Evolutionary conservation across 2,113 vertebrate species (phyloP).

Genomic region (Myocastor coypus): DNA sequence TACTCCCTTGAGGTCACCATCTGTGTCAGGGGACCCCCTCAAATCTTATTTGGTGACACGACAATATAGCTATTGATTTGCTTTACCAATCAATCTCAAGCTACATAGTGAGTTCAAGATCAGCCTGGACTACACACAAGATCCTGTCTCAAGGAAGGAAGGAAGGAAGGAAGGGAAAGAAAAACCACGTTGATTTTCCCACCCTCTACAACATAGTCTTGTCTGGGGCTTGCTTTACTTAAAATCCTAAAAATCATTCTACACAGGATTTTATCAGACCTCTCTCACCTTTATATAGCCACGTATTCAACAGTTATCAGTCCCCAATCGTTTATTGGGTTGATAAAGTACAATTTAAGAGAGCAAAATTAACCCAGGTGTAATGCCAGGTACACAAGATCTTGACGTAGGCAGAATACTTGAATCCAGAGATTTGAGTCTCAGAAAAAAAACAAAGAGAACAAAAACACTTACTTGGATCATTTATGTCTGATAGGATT

Average conservation of each 20-base stretch:
- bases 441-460: neutral
- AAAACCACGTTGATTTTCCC: neutral
- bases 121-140: neutral
- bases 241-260: slow-evolving; percentile 37
- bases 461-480: slow-evolving; percentile 93
- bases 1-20: neutral
- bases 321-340: neutral
- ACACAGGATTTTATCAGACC: neutral
- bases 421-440: neutral
- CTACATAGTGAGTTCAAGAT: neutral
- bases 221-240: neutral
- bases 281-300: neutral
- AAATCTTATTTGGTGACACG: neutral
- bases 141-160: neutral
- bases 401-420: too few species aligned
- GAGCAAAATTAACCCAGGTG: slow-evolving; percentile 37
- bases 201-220: neutral
- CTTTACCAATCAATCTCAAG: neutral
- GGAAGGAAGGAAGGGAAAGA: neutral
- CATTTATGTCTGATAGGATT: slow-evolving; percentile 91
- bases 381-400: neutral
- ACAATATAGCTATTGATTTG: slow-evolving; percentile 4
- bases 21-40: neutral
- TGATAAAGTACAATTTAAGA: slow-evolving; percentile 17
- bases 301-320: neutral